These are phyloP conservation scores for Myopa tessellatipennis DNA, from an alignment of 2,888 invertebrate genomes.

Conservation along the genomic window DNA sequence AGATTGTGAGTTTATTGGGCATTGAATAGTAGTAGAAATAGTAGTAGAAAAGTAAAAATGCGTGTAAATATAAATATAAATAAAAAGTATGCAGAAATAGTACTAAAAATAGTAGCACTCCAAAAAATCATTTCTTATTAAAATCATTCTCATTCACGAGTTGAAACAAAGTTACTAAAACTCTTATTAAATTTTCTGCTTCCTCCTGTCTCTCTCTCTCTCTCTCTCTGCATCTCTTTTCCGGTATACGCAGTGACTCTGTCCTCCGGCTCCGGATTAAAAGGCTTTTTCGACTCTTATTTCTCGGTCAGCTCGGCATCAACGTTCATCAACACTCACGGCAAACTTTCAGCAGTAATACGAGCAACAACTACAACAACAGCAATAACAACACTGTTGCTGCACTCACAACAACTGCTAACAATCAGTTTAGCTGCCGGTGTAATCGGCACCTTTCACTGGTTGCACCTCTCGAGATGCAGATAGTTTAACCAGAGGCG, in stretches of 20 bases:
- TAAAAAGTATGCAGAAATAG: not conserved
- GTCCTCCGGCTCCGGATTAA: constrained; percentile 62
- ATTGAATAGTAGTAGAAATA: too few species aligned
- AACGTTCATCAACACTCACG: not conserved
- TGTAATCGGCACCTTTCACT: constrained; percentile 50
- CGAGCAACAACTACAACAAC: constrained; percentile 8
- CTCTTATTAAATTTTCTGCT: not conserved
- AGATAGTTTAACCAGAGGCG: constrained; percentile 66
- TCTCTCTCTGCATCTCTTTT: constrained; percentile 14
- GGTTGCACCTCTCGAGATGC: constrained; percentile 70
- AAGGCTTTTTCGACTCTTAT: constrained; percentile 63
- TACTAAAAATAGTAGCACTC: constrained; percentile 4
- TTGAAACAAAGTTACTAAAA: not conserved
- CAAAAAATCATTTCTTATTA: not conserved
- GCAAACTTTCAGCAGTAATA: not conserved
- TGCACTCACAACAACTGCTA: constrained; percentile 29
- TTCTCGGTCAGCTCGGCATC: constrained; percentile 56
- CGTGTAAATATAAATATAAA: too few species aligned
- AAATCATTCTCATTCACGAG: constrained; percentile 1
- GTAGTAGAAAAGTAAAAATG: too few species aligned
- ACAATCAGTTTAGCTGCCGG: constrained; percentile 47
- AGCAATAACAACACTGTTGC: constrained; percentile 42
- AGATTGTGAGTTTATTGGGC: too few species aligned
- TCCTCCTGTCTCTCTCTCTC: not conserved
- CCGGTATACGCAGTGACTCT: constrained; percentile 60